A percentile compares a stretch with the other conserved stretches of the same genome.
Evolutionary conservation across 2,797 vertebrate species (phyloP).

Genomic region (Tympanoctomys barrerae): DNA sequence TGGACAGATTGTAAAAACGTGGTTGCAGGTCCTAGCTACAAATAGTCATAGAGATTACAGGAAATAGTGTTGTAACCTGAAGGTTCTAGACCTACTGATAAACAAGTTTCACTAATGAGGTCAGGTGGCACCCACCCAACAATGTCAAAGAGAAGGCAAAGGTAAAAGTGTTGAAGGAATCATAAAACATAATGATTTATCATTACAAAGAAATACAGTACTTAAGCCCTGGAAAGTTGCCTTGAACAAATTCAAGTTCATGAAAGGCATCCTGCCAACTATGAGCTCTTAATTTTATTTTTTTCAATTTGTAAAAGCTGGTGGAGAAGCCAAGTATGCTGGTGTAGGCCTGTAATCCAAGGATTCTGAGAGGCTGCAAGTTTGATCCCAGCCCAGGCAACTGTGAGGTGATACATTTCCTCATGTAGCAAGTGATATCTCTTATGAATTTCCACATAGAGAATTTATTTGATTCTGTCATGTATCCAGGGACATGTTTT

Average conservation of each 20-base stretch:
- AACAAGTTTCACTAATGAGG: background rate
- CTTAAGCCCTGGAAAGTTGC: background rate
- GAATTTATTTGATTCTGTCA: constrained; percentile 26
- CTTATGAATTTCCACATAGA: background rate
- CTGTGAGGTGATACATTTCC: background rate
- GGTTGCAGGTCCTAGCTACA: background rate
- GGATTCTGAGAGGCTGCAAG: background rate
- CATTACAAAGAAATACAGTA: background rate
- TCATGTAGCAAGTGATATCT: background rate
- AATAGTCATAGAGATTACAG: background rate
- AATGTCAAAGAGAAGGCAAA: constrained; percentile 50
- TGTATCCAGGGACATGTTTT: background rate
- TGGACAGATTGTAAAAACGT: constrained; percentile 10
- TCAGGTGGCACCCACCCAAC: background rate
- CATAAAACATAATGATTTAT: constrained; percentile 33
- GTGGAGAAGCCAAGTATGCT: background rate
- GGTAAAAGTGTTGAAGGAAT: constrained; percentile 35
- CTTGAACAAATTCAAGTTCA: background rate
- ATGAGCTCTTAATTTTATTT: background rate
- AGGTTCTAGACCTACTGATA: background rate
- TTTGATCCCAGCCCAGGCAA: background rate
- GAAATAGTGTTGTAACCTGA: background rate
- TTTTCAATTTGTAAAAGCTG: background rate
- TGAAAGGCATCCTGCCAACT: background rate
- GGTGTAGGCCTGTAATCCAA: background rate